Evolutionary conservation across 2,888 invertebrate genomes (phyloP).

Genomic region (Parasteatoda lunata): DNA sequence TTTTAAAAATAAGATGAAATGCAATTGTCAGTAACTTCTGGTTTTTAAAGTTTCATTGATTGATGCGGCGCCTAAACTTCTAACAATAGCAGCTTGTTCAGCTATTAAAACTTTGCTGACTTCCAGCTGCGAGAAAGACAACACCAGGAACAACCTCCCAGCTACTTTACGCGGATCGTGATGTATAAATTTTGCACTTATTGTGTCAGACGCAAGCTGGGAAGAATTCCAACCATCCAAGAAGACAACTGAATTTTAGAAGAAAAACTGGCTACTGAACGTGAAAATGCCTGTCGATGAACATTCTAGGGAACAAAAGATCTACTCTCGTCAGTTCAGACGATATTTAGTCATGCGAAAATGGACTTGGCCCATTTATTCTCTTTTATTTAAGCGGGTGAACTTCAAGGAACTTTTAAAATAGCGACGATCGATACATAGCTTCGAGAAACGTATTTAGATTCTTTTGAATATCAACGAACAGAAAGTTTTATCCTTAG

Average conservation of each 20-base stretch:
- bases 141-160: neutral
- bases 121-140: no score
- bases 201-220: neutral
- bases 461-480: constrained; percentile 50
- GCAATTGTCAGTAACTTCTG: no score
- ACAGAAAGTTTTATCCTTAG: neutral
- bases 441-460: constrained; percentile 15
- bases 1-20: no score
- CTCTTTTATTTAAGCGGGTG: constrained; percentile 8
- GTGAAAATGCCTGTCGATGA: neutral
- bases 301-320: constrained; percentile 17
- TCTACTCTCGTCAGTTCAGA: constrained; percentile 16
- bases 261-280: neutral
- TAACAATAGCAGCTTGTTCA: no score
- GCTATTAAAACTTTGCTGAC: no score
- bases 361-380: constrained; percentile 8
- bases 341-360: neutral
- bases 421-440: constrained; percentile 32
- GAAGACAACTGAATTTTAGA: neutral
- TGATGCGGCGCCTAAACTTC: no score
- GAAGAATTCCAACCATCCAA: neutral
- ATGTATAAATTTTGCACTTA: neutral
- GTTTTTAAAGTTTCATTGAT: no score
- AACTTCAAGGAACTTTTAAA: constrained; percentile 37
- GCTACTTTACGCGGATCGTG: neutral